Base-by-base conservation (phyloP, 2,888 invertebrate genomes). In the Luperina testacea region DNA sequence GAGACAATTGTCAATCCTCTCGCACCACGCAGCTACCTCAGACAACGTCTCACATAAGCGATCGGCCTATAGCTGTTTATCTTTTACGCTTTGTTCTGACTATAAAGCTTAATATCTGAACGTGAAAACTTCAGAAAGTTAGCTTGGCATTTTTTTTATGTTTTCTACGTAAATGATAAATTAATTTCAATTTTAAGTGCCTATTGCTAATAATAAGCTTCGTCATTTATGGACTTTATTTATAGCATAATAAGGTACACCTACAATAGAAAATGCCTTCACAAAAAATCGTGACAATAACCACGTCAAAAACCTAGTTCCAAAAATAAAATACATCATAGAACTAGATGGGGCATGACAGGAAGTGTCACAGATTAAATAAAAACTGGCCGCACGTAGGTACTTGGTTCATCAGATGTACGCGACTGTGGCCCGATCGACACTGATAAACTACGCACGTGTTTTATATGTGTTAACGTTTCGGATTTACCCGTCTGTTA, bases 301-400 rank as follows among this genome's bases (percentile, higher is more conserved):
- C 15, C 72, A 45, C 32, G 13, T 73, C n/a, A 59, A 83, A 85
- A 85, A 72, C 20, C 53, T 73, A 81, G 74, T 72, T 61, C 72
- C 75, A 75, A 82, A 78, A 75, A 74, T 53, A 67, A 75, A 85
- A 81, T 67, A 85, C 9, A 85, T 81, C 87, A 85, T 81, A 81
- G 78, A 76, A 81, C 82, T 80, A 85, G 84, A 87, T 77, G 84
- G 75, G 57, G 61, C 80, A 81, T 85, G 89, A 92, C 91, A 92
- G 92, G 92, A 92, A 92, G 92, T 92, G 92, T 87, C 81, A 87
- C 84, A 90, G 90, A 90, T 91, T 87, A 90, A 84, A 88, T 81
- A 88, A 82, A 88, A 89, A 82, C 76, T 86, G 86, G 65, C 79
- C 59, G 71, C 89, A 89, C 89, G 89, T 89, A 80, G 85, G 78